phyloP scores from a whole-genome alignment of 2,113 vertebrate species.

The Microtus pennsylvanicus region DNA sequence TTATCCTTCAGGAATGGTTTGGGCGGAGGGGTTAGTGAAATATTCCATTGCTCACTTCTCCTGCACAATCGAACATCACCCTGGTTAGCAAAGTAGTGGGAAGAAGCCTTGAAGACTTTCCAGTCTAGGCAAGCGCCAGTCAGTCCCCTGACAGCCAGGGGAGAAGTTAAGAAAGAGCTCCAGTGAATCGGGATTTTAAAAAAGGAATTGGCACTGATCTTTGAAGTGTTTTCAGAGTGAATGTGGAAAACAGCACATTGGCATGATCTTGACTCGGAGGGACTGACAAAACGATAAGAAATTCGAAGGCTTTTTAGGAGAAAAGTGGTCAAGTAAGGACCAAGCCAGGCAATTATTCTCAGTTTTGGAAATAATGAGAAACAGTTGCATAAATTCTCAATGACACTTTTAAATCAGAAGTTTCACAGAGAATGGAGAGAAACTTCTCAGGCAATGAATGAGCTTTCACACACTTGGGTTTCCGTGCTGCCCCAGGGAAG shows the following conservation, averaged over 20 bases:
- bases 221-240: slow-evolving; percentile 34
- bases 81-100: neutral
- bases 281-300: neutral
- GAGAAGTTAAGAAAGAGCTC: neutral
- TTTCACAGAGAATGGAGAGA: neutral
- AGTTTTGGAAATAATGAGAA: slow-evolving; percentile 43
- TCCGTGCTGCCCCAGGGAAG: neutral
- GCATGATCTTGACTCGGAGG: neutral
- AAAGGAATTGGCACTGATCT: neutral
- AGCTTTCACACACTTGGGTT: neutral
- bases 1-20: slow-evolving; percentile 55
- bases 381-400: neutral
- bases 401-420: slow-evolving; percentile 23
- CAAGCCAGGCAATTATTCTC: neutral
- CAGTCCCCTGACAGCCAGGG: neutral
- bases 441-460: neutral
- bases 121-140: accelerated
- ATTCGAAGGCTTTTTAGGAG: neutral
- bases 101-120: neutral
- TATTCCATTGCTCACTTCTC: slow-evolving; percentile 87
- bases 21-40: slow-evolving; percentile 83
- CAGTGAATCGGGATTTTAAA: neutral
- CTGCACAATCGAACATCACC: slow-evolving; percentile 67
- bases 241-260: neutral
- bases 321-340: neutral